Base-by-base conservation (phyloP, 92 coral and sea anemone genomes). In the Phymanthus crucifer region DNA sequence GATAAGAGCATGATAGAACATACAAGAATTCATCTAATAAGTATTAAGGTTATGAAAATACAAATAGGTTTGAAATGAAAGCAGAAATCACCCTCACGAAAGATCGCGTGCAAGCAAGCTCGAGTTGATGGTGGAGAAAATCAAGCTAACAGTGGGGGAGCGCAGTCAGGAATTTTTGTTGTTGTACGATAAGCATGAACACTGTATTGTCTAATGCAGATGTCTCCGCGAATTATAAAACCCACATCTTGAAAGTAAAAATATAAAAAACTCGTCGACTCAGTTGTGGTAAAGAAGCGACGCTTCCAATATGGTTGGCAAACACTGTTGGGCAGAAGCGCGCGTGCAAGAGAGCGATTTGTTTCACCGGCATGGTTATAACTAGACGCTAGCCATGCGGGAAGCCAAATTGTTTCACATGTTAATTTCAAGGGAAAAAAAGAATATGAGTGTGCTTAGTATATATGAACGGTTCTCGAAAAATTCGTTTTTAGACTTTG, bases 51-150 rank as follows among this genome's bases (percentile, higher is more conserved):
- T 2, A 24, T n/a, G n/a, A 54, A 11, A 54, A 21, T 21, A 21
- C 27, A 1, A 54, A 10, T 24, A 24, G 14, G 33, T 61, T 7
- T 12, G 2, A 61, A 61, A 61, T 61, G 3, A 27, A 12, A 27
- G 68, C 1, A 61, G 17, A 57, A 12, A 24, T 3, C 9, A 26
- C 17, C 17, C 81, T 65, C 81, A 77, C 81, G 81, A 14, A 77
- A 77, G 16, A 77, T 77, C 56, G 81, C 81, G 81, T 77, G 81
- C 68, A 61, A 12, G 17, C 17, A 17, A 61, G 17, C 36, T 61
- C 4, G 33, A 26, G 26, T 58, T 3, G 26, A 61, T 26, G 68
- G 19, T 61, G 32, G 18, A 27, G 68, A 61, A 54, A 54, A 54
- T 54, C 64, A 54, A 54, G 64, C 64, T 19, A 54, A 11, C 68